Evolutionary conservation across 2,888 invertebrate species (phyloP), one percentile per base, ranked within the genome.

Genomic region (Hirtodrosophila trivittata): DNA sequence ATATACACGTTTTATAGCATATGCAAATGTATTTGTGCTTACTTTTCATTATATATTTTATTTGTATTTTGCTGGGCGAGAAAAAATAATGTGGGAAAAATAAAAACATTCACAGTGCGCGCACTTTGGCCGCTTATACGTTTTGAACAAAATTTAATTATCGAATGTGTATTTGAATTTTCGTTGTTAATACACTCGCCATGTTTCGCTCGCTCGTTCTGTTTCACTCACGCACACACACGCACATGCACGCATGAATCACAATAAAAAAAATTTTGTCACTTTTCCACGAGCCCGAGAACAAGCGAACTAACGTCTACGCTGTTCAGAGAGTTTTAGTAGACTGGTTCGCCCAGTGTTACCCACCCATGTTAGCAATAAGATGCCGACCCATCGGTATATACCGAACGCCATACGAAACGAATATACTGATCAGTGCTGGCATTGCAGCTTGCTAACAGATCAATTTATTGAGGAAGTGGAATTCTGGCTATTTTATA

Each of bases 161-260:
- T 71, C 64, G 66, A 80, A 80, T 73, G 66, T 76, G 65, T 66
- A 58, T 55, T 68, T 60, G 54, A 51, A 65, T 56, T 69, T 74
- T 49, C 38, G 64, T 68, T 65, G 54, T 38, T 66, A 66, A 72
- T 60, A 73, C 80, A 72, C 73, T 76, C 66, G 80, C 80, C 77
- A 83, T 77, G 60, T 55, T 73, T 70, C 63, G 56, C 57, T 63
- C 57, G 55, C 62, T 70, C 54, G 63, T 59, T 63, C 49, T 72
- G 37, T 62, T 71, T 67, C 78, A 66, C 72, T 72, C 58, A 66
- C 77, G 65, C 62, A 42, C 66, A 26, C 71, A 37, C 54, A 46
- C 25, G 37, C 49, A 72, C 73, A 71, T 73, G 68, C 46, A 73
- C 63, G 67, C 70, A 70, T 72, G 73, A 51, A 58, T 58, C 67